phyloP scores from a whole-genome alignment of 2,797 vertebrate species.

The Pristis pectinata region DNA sequence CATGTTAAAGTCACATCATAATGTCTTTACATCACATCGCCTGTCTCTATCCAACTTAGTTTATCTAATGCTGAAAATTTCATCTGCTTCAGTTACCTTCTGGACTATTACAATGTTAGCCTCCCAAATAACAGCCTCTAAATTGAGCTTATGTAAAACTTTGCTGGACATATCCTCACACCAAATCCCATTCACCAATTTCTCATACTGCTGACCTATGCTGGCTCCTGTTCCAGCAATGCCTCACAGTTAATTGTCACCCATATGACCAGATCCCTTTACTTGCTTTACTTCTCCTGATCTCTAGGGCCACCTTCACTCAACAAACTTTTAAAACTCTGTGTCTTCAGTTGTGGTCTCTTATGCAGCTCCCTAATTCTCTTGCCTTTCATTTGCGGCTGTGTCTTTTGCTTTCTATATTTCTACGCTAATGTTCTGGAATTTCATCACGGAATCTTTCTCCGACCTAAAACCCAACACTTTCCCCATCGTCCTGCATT shows the following conservation, averaged over 20 bases:
- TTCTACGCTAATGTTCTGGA: not conserved
- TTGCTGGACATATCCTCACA: not conserved
- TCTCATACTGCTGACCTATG: not conserved
- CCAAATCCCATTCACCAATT: not conserved
- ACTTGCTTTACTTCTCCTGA: not conserved
- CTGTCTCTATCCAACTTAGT: not conserved
- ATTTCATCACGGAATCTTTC: not conserved
- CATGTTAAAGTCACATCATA: too few relatives aligned
- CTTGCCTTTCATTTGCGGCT: not conserved
- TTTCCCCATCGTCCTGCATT: too few relatives aligned
- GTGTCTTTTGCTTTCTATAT: not conserved
- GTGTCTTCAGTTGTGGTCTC: not conserved
- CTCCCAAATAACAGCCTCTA: not conserved
- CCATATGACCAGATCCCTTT: not conserved
- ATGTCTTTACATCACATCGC: not conserved
- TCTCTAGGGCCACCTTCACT: not conserved
- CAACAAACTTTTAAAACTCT: not conserved
- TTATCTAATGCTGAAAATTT: not conserved
- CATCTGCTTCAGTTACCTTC: not conserved
- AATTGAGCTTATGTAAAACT: not conserved
- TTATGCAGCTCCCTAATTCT: not conserved
- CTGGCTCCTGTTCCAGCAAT: not conserved
- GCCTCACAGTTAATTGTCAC: not conserved
- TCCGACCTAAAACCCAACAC: not conserved
- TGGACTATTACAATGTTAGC: not conserved